phyloP scores from a whole-genome alignment of 2,888 invertebrate genomes.

The Mesorhabditis sp. region DNA sequence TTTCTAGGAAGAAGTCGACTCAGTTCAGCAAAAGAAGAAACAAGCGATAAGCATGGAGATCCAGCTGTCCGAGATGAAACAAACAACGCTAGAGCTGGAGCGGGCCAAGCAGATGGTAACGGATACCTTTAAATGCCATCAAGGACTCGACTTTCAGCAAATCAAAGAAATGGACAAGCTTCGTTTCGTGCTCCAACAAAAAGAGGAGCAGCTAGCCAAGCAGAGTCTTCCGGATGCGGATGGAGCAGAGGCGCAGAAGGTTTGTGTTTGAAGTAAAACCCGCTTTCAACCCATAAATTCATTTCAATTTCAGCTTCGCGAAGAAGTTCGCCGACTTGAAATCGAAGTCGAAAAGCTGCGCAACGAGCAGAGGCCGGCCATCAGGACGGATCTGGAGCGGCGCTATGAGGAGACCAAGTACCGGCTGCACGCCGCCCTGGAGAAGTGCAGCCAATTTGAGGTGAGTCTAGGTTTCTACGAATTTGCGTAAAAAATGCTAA shows the following conservation, averaged over 20 bases:
- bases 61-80: conserved; percentile 4
- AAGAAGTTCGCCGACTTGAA: conserved; percentile 13
- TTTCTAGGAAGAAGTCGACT: background rate
- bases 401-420: conserved; percentile 49
- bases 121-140: background rate
- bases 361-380: conserved; percentile 38
- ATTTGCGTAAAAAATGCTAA: background rate
- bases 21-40: background rate
- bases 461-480: conserved; percentile 8
- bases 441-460: conserved; percentile 42
- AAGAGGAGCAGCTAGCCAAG: conserved; percentile 29
- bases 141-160: background rate
- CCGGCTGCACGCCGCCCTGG: conserved; percentile 36
- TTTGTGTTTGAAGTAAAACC: conserved; percentile 19
- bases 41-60: background rate
- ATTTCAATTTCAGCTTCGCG: conserved; percentile 14
- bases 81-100: background rate
- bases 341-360: conserved; percentile 30
- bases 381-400: conserved; percentile 46
- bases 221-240: conserved; percentile 13
- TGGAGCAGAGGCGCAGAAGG: conserved; percentile 25
- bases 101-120: background rate
- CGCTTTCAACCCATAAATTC: conserved; percentile 1
- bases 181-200: conserved; percentile 26
- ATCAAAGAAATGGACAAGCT: conserved; percentile 31